A percentile compares a stretch with the other conserved stretches of the same genome.
Conservation (phyloP, 2,113 vertebrate species). For the Ploceus nigricollis region DNA sequence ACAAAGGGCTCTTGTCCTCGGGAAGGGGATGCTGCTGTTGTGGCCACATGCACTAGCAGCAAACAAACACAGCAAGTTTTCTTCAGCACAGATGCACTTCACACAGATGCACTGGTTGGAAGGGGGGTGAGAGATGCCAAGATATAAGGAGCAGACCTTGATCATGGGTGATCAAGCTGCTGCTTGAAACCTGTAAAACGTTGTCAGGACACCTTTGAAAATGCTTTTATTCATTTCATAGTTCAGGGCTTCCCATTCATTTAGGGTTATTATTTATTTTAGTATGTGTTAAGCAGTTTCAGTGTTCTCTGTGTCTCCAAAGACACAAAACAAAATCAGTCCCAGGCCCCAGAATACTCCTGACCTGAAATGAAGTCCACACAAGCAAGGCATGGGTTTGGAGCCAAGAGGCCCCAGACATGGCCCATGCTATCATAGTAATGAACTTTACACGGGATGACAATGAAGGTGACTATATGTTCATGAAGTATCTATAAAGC, state of each 20-base stretch:
- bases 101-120: too few relatives aligned
- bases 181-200: constrained; percentile 9
- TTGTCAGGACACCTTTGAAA: constrained; percentile 24
- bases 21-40: background rate
- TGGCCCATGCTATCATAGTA: background rate
- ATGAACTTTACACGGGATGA: background rate
- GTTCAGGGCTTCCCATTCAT: constrained; percentile 16
- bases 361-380: background rate
- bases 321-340: background rate
- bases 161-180: background rate
- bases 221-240: background rate
- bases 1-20: constrained; percentile 19
- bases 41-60: background rate
- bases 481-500: background rate
- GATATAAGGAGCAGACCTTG: background rate
- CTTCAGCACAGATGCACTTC: background rate
- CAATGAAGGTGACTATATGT: background rate
- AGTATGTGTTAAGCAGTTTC: constrained; percentile 14
- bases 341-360: background rate
- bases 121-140: background rate
- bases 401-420: background rate
- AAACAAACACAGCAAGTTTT: background rate
- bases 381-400: background rate
- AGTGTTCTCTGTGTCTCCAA: background rate
- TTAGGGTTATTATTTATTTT: constrained; percentile 27